Base-by-base conservation (phyloP, 2,888 invertebrate species). In the Callyntrura guangdongensis region DNA sequence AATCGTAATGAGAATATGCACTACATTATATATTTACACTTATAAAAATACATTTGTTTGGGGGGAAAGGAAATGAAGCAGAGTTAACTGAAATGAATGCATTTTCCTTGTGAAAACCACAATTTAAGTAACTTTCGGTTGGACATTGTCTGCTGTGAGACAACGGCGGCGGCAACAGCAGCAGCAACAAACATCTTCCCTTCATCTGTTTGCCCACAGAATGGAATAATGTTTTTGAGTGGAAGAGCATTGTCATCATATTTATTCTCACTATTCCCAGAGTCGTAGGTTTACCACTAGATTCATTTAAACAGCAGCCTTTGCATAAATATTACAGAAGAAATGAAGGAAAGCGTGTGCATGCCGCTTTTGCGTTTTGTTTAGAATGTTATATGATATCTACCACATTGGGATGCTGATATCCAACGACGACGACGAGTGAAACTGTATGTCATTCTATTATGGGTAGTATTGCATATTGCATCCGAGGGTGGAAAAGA, bases 371-470 rank as follows among this genome's bases (percentile, higher is more conserved):
- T 77, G 77, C 77, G 53, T 59, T 59, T 86, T 84, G 69, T 84
- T 84, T 83, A 25, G 53, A 69, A 25, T 69, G 84, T 84, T 84
- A 84, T 53, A 72, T 53, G 84, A 84, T 84, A 69, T 69, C 49
- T 56, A 67, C 83, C 83, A 84, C 84, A 84, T 84, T 69, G 53
- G 27, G 49, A 20, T 36, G 36, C 6, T 47, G 74, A 49, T 47
- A 74, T 74, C 74, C 47, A 36, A 36, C 36, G 36, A 36, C 36
- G 36, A 36, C 36, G 36, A 36, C 36, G 49, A 74, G 74, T 22
- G 25, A 49, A n/a, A 25, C 84, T 69, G 53, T 69, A 49, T 69
- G 84, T 84, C 84, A 84, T 69, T 84, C 84, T 56, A 53, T 17
- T 77, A 77, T 77, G 83, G 36, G 61, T 49, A 64, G 83, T 22